Conservation (phyloP, 2,888 invertebrate genomes). For the Microdon myrmicae region DNA sequence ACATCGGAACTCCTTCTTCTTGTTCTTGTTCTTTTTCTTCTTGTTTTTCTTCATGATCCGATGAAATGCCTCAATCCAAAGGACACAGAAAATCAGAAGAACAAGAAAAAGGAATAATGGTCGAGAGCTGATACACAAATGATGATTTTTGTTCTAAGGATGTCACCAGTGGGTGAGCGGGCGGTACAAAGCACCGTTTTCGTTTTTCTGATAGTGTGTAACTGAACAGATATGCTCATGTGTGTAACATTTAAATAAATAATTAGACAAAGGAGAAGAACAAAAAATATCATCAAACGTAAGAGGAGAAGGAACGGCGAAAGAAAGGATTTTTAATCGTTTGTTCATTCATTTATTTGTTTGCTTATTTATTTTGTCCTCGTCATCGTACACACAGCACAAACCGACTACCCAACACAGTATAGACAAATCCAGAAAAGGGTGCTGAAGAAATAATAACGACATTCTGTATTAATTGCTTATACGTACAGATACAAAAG, state of each 20-base stretch:
- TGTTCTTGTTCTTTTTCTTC: neutral
- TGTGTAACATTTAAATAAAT: slow-evolving; percentile 52
- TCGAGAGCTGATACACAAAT: slow-evolving; percentile 52
- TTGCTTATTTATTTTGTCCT: slow-evolving; percentile 51
- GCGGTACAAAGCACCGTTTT: slow-evolving; percentile 2
- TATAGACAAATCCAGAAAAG: slow-evolving; percentile 45
- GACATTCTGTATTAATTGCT: slow-evolving; percentile 53
- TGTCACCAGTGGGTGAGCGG: slow-evolving; percentile 1
- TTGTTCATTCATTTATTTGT: slow-evolving; percentile 52
- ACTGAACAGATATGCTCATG: slow-evolving; percentile 31
- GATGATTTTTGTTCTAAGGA: slow-evolving; percentile 47
- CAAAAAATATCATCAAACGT: slow-evolving; percentile 26
- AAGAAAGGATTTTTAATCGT: slow-evolving; percentile 52
- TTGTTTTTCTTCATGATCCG: slow-evolving; percentile 9
- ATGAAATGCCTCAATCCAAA: slow-evolving; percentile 4
- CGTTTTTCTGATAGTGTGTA: slow-evolving; percentile 43
- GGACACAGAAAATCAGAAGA: slow-evolving; percentile 1
- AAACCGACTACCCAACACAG: too few species aligned
- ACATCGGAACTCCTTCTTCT: too few species aligned
- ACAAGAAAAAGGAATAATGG: slow-evolving; percentile 46
- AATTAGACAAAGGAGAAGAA: slow-evolving; percentile 36
- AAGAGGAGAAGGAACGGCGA: too few species aligned
- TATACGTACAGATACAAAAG: slow-evolving; percentile 52
- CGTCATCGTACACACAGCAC: too few species aligned
- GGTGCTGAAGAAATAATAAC: slow-evolving; percentile 51